Evolutionary conservation across 2,888 invertebrate genomes (phyloP).

Genomic region (Galeopsomyia nigrocyanea): DNA sequence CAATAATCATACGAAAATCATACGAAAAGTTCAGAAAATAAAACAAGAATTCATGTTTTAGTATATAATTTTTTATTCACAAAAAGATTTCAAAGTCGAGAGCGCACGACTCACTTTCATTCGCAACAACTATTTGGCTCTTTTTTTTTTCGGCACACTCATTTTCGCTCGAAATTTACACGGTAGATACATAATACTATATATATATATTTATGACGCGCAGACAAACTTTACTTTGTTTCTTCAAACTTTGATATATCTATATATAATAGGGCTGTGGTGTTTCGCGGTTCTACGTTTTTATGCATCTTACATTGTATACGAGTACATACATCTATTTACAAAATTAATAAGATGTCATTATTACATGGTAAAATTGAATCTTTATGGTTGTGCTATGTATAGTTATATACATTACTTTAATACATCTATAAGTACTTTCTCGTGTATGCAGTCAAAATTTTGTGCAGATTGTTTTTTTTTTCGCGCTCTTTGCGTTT

Average conservation of each 20-base stretch:
- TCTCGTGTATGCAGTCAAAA: conserved; percentile 46
- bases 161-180: conserved; percentile 29
- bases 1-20: no score
- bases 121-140: background rate
- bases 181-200: conserved; percentile 36
- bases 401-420: conserved; percentile 13
- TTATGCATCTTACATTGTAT: conserved; percentile 27
- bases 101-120: background rate
- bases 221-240: conserved; percentile 13
- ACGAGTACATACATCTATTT: conserved; percentile 32
- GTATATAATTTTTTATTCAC: conserved; percentile 35
- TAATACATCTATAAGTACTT: conserved; percentile 44
- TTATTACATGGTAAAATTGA: conserved; percentile 13
- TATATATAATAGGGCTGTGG: background rate
- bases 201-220: conserved; percentile 19
- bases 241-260: background rate
- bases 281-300: conserved; percentile 13
- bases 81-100: conserved; percentile 23
- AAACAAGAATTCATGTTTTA: no score
- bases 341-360: conserved; percentile 41
- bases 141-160: background rate
- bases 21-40: no score
- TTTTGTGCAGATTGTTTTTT: conserved; percentile 39
- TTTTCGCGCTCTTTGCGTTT: conserved; percentile 13
- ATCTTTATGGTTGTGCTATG: conserved; percentile 41